Conservation (phyloP, 2,797 vertebrate genomes). For the Cottoperca gobio region DNA sequence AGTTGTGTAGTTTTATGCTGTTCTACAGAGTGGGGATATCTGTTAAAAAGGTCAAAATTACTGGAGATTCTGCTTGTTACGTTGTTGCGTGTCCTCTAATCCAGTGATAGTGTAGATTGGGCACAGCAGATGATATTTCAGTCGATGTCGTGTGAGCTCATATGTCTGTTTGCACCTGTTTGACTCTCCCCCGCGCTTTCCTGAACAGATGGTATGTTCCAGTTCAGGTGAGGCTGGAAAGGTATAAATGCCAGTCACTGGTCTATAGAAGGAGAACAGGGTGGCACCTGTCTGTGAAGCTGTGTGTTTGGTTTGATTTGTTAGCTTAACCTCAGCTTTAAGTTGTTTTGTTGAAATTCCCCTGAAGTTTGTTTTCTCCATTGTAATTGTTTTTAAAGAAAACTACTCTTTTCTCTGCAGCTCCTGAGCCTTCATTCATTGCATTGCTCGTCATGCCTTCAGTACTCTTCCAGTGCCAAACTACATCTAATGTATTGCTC, state of each 20-base stretch:
- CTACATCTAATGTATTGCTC: too few relatives aligned
- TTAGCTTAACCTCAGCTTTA: neutral
- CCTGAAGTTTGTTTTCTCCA: neutral
- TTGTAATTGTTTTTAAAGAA: neutral
- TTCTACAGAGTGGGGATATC: neutral
- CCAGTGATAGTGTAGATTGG: too few relatives aligned
- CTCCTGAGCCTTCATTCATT: too few relatives aligned
- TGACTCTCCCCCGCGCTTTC: neutral
- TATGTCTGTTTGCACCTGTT: neutral
- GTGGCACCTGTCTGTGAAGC: neutral
- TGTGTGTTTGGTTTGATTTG: neutral
- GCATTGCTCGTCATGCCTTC: neutral
- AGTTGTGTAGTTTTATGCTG: neutral
- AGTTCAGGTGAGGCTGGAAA: neutral
- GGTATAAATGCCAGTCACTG: neutral
- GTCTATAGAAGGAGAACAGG: neutral
- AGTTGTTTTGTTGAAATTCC: neutral
- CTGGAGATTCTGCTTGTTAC: neutral
- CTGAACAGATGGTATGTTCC: conserved; percentile 1
- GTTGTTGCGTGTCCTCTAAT: neutral
- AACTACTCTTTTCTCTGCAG: neutral
- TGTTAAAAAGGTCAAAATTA: neutral
- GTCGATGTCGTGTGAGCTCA: neutral
- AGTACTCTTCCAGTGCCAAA: neutral
- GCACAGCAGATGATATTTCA: neutral